Evolutionary conservation across 2,888 invertebrate species (phyloP).

Genomic region (Drosophila sordidula): DNA sequence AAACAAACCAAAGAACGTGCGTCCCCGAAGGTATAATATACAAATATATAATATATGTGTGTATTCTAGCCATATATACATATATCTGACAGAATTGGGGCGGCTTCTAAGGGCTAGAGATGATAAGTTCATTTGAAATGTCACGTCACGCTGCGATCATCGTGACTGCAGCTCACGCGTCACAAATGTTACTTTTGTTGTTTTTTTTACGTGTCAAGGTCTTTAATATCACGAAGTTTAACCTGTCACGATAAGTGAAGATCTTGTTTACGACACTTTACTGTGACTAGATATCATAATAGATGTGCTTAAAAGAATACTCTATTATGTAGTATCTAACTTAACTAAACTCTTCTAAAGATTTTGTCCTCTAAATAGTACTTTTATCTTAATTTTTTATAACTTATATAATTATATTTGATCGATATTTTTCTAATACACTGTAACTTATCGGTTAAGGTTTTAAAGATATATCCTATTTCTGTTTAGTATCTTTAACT

Average conservation of each 20-base stretch:
- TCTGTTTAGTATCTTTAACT: no score
- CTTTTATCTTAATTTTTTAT: no score
- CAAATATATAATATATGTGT: not conserved
- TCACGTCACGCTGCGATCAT: constrained; percentile 16
- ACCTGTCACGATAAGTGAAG: constrained; percentile 21
- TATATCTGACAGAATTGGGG: not conserved
- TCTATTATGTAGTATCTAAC: not conserved
- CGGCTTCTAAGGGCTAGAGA: constrained; percentile 6
- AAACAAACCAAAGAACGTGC: constrained; percentile 40
- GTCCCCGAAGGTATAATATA: constrained; percentile 7
- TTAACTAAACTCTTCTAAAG: not conserved
- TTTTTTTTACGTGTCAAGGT: constrained; percentile 20
- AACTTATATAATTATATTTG: no score
- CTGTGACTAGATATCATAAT: not conserved
- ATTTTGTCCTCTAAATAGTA: no score
- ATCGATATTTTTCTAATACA: no score
- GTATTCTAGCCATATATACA: not conserved
- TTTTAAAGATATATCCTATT: no score
- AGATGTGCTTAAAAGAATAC: no score
- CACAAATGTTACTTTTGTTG: no score
- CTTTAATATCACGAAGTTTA: not conserved
- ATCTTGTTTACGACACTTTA: constrained; percentile 8
- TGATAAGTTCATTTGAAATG: constrained; percentile 26
- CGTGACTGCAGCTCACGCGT: constrained; percentile 1
- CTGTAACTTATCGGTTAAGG: no score